Percentiles rank a stretch among this genome's conserved stretches.
Evolutionary conservation across 2,113 vertebrate species (phyloP).

Genomic region (Genyomyrus donnyi): DNA sequence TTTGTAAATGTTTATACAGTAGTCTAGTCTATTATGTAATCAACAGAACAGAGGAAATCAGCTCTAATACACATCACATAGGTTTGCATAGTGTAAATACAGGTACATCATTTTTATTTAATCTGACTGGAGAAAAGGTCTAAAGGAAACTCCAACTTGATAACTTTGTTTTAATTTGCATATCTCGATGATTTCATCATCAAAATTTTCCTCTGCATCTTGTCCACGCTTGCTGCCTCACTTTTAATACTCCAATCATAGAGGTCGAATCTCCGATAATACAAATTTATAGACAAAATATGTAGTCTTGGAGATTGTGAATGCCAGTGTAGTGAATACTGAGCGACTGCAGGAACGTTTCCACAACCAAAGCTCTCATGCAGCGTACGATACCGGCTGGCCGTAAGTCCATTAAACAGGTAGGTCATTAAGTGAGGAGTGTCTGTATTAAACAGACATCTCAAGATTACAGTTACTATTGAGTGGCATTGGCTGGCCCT

Average conservation of each 20-base stretch:
- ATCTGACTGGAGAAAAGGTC: background rate
- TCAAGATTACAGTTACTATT: background rate
- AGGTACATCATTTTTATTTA: background rate
- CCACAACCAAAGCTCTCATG: background rate
- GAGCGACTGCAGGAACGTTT: background rate
- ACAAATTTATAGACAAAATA: background rate
- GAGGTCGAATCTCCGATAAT: background rate
- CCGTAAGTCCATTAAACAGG: background rate
- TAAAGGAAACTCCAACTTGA: background rate
- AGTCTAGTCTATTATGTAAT: background rate
- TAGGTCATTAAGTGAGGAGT: background rate
- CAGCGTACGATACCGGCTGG: background rate
- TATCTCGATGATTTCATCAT: background rate
- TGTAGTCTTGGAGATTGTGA: background rate
- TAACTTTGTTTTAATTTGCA: background rate
- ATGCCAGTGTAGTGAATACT: background rate
- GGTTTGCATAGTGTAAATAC: background rate
- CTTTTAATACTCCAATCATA: background rate
- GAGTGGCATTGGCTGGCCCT: background rate
- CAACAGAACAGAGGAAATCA: background rate
- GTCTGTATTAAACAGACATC: background rate
- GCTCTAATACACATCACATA: background rate
- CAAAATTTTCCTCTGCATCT: background rate
- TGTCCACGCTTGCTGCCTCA: too few species aligned
- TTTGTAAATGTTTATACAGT: background rate